phyloP scores from a whole-genome alignment of 2,113 vertebrate genomes.

The Collichthys lucidus region DNA sequence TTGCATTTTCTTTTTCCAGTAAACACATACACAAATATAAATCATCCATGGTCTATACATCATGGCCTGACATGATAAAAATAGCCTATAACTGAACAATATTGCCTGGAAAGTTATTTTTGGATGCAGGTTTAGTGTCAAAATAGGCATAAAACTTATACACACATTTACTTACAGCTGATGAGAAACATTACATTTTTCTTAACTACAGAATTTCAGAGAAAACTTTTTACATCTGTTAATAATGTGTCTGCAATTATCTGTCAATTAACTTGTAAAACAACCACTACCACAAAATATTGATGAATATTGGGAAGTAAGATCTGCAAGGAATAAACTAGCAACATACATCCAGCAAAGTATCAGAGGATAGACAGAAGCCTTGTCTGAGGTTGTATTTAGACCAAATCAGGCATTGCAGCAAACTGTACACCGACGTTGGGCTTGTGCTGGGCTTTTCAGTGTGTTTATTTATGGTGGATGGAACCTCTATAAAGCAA shows the following conservation, averaged over 20 bases:
- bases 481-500: no score
- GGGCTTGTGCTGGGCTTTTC: no score
- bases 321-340: neutral
- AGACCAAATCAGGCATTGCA: no score
- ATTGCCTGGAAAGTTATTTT: neutral
- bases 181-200: constrained; percentile 28
- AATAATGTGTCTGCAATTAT: constrained; percentile 1
- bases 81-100: neutral
- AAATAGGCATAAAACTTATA: neutral
- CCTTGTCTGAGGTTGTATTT: no score
- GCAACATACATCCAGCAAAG: no score
- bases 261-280: neutral
- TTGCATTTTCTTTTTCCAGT: neutral
- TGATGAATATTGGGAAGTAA: neutral
- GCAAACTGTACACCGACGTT: no score
- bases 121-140: neutral
- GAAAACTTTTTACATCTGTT: neutral
- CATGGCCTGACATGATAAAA: neutral
- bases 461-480: no score
- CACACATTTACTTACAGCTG: neutral
- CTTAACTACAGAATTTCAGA: neutral
- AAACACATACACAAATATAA: neutral
- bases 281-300: neutral
- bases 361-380: no score
- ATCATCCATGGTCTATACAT: neutral